phyloP scores from a whole-genome alignment of 2,113 vertebrate species.

The Mus spicilegus region DNA sequence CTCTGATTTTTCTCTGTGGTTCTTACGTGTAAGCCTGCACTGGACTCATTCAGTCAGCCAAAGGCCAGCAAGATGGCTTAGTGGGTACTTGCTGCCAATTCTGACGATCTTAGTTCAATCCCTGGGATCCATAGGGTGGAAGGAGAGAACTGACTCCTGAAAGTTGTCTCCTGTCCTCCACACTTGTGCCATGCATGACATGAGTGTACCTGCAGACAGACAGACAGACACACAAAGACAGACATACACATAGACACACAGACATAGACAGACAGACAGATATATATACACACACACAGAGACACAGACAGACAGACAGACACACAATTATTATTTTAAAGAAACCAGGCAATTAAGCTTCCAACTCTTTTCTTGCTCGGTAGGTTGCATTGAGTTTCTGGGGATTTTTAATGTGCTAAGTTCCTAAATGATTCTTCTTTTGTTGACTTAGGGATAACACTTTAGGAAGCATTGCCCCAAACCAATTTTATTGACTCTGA shows the following conservation, averaged over 20 bases:
- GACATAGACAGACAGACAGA: neutral
- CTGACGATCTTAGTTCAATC: neutral
- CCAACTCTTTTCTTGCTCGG: neutral
- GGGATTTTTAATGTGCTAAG: neutral
- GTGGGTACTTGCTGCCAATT: neutral
- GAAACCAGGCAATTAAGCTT: neutral
- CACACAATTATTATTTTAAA: neutral
- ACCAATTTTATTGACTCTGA: constrained; percentile 51
- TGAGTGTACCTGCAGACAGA: neutral
- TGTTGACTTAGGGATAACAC: neutral
- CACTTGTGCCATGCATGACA: neutral
- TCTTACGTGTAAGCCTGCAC: neutral
- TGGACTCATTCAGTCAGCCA: neutral
- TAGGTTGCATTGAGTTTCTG: neutral
- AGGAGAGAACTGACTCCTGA: neutral
- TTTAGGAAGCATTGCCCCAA: constrained; percentile 5
- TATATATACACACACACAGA: neutral
- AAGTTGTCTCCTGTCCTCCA: neutral
- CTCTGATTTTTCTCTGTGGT: neutral
- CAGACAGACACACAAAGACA: no score
- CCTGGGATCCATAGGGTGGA: no score
- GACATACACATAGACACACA: neutral
- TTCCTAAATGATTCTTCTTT: no score
- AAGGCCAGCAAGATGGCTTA: neutral
- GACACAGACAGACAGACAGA: neutral